phyloP scores from a whole-genome alignment of 2,113 vertebrate species.

The Nothoprocta pentlandii region DNA sequence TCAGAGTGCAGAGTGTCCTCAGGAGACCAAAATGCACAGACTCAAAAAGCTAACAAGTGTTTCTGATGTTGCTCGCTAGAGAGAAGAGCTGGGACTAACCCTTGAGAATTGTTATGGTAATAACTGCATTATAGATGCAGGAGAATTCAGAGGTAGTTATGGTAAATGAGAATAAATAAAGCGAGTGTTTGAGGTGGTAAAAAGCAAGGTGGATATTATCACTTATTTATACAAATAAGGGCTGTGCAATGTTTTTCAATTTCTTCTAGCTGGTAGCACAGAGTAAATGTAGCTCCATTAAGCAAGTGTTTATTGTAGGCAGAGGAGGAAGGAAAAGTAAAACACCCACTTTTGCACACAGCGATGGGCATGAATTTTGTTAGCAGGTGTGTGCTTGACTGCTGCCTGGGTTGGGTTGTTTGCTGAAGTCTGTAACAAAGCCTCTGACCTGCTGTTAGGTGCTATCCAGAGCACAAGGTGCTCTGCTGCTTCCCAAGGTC shows the following conservation, averaged over 20 bases:
- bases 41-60: slow-evolving; percentile 21
- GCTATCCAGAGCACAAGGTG: background rate
- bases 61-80: background rate
- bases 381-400: background rate
- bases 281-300: background rate
- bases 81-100: background rate
- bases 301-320: background rate
- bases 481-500: background rate
- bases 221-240: slow-evolving; percentile 5
- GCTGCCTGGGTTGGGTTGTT: background rate
- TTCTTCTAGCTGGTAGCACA: background rate
- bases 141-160: background rate
- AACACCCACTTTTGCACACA: background rate
- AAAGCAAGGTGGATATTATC: background rate
- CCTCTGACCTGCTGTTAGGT: background rate
- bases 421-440: background rate
- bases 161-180: slow-evolving; percentile 6
- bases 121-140: background rate
- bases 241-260: background rate
- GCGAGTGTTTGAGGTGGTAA: slow-evolving; percentile 10
- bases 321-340: background rate
- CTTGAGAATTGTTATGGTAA: slow-evolving; percentile 21
- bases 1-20: background rate
- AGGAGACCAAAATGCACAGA: background rate
- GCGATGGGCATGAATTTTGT: too few species aligned